Evolutionary conservation across 2,888 invertebrate species (phyloP).

Genomic region (Masnerella sp.): DNA sequence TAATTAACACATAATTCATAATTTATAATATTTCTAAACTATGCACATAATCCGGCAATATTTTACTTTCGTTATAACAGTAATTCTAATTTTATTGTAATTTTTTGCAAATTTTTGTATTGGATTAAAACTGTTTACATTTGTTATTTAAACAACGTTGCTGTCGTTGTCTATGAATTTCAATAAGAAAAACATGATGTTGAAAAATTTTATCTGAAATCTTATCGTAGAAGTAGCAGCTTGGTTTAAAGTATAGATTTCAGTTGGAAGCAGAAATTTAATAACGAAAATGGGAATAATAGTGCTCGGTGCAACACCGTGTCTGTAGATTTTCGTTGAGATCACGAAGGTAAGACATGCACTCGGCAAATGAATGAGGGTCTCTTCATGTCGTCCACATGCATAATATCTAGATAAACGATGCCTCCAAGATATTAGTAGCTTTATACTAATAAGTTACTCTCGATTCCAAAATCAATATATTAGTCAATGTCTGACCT

Average conservation of each 20-base stretch:
- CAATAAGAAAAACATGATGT: too few species aligned
- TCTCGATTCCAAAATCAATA: slow-evolving; percentile 39
- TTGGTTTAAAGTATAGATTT: slow-evolving; percentile 17
- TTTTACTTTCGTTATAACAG: too few species aligned
- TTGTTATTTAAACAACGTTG: too few species aligned
- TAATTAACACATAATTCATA: too few species aligned
- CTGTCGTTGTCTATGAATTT: too few species aligned
- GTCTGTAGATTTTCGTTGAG: slow-evolving; percentile 44
- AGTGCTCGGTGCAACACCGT: slow-evolving; percentile 4
- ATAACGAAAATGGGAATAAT: slow-evolving; percentile 49
- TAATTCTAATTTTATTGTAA: too few species aligned
- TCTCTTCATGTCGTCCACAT: slow-evolving; percentile 53
- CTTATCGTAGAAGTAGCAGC: slow-evolving; percentile 14
- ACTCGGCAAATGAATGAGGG: slow-evolving; percentile 48
- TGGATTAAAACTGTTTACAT: too few species aligned
- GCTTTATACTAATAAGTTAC: slow-evolving; percentile 37
- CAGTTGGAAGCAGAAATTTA: slow-evolving; percentile 32
- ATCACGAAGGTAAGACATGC: slow-evolving; percentile 43
- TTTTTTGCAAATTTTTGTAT: too few species aligned
- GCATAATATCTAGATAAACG: slow-evolving; percentile 54
- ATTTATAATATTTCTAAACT: too few species aligned
- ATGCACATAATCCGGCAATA: too few species aligned
- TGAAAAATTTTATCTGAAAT: slow-evolving; percentile 7
- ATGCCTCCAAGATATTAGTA: slow-evolving; percentile 33
- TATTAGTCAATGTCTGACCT: slow-evolving; percentile 14